A percentile compares a stretch with the other conserved stretches of the same genome.
Conservation (phyloP, 2,888 invertebrate genomes). For the Liopterus haemorrhoidalis region DNA sequence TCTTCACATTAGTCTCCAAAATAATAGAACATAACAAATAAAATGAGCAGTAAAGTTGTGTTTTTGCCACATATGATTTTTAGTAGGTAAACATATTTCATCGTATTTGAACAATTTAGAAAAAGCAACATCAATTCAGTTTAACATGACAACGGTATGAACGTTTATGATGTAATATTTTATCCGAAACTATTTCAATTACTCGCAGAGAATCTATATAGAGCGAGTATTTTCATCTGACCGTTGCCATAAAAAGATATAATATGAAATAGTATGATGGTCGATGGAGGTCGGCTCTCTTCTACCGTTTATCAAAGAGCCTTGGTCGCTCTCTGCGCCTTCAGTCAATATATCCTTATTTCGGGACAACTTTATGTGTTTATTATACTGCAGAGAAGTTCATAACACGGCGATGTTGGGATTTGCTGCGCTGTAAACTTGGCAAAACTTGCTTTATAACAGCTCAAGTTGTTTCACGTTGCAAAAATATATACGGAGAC, state of each 20-base stretch:
- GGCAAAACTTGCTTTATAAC: slow-evolving; percentile 37
- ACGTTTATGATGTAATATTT: slow-evolving; percentile 43
- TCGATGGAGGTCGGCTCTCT: slow-evolving; percentile 36
- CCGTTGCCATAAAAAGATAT: slow-evolving; percentile 43
- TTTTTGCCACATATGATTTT: too few species aligned
- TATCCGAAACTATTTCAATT: slow-evolving; percentile 46
- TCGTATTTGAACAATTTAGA: slow-evolving; percentile 23
- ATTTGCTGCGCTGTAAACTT: slow-evolving; percentile 45
- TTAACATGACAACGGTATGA: slow-evolving; percentile 41
- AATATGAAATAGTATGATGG: slow-evolving; percentile 46
- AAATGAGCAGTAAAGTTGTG: too few species aligned
- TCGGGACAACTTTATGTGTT: slow-evolving; percentile 48
- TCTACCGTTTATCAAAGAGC: slow-evolving; percentile 17
- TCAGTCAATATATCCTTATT: slow-evolving; percentile 50
- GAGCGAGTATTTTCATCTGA: slow-evolving; percentile 39
- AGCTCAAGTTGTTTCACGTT: slow-evolving; percentile 12
- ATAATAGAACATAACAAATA: too few species aligned
- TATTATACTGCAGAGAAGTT: slow-evolving; percentile 48
- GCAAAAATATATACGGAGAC: slow-evolving; percentile 2
- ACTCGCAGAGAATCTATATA: slow-evolving; percentile 40
- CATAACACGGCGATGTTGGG: slow-evolving; percentile 43
- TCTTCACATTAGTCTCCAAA: too few species aligned
- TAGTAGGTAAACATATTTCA: slow-evolving; percentile 17
- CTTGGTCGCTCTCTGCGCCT: too few species aligned
- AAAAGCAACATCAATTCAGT: slow-evolving; percentile 43